These are phyloP conservation scores for Zaprionus lachaisei DNA, from an alignment of 1,140 invertebrate genomes.

Conservation along the genomic window DNA sequence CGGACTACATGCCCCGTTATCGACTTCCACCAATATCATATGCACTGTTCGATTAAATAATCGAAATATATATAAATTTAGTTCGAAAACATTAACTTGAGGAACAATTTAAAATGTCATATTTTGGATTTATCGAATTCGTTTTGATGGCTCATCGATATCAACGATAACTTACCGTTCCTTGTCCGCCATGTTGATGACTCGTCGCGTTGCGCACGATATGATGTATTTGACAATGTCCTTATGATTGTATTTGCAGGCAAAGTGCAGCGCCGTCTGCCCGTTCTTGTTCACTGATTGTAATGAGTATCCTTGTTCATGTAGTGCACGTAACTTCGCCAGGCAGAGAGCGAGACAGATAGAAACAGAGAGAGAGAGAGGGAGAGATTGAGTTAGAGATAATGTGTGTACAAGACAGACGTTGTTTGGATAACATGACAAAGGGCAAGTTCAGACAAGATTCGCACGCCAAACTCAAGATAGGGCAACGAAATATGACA, in stretches of 20 bases:
- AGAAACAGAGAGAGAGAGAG: conserved; percentile 13
- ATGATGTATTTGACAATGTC: conserved; percentile 96
- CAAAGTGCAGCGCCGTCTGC: conserved; percentile 95
- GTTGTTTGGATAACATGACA: background rate
- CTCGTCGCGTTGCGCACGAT: conserved; percentile 91
- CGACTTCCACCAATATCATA: too few relatives aligned
- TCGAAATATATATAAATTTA: background rate
- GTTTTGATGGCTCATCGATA: background rate
- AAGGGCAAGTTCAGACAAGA: background rate
- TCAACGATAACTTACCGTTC: conserved; percentile 88
- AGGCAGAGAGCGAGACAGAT: background rate
- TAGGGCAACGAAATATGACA: background rate
- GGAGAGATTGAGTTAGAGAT: background rate
- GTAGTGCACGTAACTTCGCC: conserved; percentile 91
- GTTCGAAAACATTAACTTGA: too few relatives aligned
- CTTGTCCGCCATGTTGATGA: conserved; percentile 94
- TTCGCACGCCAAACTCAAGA: background rate
- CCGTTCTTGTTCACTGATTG: conserved; percentile 93
- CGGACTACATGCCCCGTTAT: too few relatives aligned
- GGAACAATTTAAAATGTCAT: too few relatives aligned
- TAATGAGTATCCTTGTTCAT: conserved; percentile 93
- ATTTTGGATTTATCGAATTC: background rate
- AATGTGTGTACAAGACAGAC: background rate
- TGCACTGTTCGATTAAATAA: too few relatives aligned
- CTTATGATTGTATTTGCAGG: conserved; percentile 93